phyloP scores from a whole-genome alignment of 2,113 vertebrate genomes.

The mouse (Mus musculus) region GRCm39 chr5:67339501-67340000 shows the following conservation, averaged over 20 bases:
- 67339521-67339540: not conserved
- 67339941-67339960: not conserved
- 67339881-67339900: no score
- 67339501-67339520: not conserved
- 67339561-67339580: not conserved
- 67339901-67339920: not conserved
- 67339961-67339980: not conserved
- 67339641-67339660: not conserved
- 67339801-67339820: not conserved
- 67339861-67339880: not conserved
- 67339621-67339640: not conserved
- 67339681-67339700: not conserved
- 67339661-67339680: not conserved
- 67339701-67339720: not conserved
- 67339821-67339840: not conserved
- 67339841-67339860: not conserved
- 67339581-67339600: not conserved
- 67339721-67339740: not conserved
- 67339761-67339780: not conserved
- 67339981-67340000: not conserved
- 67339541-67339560: not conserved
- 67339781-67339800: not conserved
- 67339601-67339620: not conserved
- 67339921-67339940: not conserved
- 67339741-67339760: not conserved